phyloP scores from a whole-genome alignment of 1,140 invertebrate genomes.

The Tribolium castaneum region DNA sequence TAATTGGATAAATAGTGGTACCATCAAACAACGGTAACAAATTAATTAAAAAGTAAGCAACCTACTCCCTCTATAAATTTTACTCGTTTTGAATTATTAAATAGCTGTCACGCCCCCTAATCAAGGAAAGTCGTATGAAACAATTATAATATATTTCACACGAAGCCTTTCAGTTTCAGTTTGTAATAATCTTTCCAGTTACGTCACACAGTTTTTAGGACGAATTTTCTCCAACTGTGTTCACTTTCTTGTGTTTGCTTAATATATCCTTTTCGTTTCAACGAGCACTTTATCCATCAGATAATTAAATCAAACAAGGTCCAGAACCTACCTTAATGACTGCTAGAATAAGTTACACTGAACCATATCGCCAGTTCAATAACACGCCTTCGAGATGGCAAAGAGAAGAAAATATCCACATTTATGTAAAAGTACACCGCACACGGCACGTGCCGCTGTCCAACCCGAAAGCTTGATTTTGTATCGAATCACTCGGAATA shows the following conservation, averaged over 20 bases:
- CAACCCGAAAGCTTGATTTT: conserved; percentile 3
- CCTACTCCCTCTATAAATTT: too few relatives aligned
- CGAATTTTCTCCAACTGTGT: too few relatives aligned
- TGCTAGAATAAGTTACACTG: conserved; percentile 2
- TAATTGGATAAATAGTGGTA: too few relatives aligned
- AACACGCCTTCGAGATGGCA: background rate
- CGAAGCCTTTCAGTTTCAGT: background rate
- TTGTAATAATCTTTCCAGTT: too few relatives aligned
- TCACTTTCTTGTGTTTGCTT: too few relatives aligned
- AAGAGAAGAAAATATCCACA: background rate
- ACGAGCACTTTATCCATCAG: too few relatives aligned
- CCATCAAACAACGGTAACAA: too few relatives aligned
- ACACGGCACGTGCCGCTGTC: conserved; percentile 1
- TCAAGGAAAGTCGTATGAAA: background rate
- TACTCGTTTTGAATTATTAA: too few relatives aligned
- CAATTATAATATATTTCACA: background rate
- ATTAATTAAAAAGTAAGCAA: too few relatives aligned
- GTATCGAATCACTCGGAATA: background rate
- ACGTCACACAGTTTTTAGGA: too few relatives aligned
- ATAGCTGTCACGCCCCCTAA: too few relatives aligned
- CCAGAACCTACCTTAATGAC: conserved; percentile 9
- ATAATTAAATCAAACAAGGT: background rate
- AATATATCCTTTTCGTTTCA: too few relatives aligned
- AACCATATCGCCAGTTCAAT: conserved; percentile 16
- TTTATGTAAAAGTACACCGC: background rate